A percentile compares a stretch with the other conserved stretches of the same genome.
Conservation (phyloP, 2,888 invertebrate genomes). For the Stenoptilia bipunctidactyla region DNA sequence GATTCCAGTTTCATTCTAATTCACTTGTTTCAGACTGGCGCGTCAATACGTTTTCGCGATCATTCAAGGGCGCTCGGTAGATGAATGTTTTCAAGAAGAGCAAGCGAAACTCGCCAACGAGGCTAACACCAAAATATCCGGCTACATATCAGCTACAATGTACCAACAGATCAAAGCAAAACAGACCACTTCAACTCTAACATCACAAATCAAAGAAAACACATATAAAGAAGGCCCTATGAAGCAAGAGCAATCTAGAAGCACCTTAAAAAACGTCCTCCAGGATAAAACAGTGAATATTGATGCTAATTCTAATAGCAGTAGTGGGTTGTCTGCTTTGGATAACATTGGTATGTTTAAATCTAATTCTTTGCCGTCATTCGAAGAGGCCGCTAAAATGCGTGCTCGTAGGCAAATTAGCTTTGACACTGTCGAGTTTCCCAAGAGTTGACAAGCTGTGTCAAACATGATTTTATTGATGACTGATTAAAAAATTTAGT, state of each 20-base stretch:
- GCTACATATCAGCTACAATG: conserved; percentile 60
- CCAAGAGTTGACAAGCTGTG: conserved; percentile 44
- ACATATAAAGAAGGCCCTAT: conserved; percentile 26
- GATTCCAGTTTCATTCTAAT: too few species aligned
- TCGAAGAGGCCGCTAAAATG: conserved; percentile 57
- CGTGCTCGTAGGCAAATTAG: conserved; percentile 72
- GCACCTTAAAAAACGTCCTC: conserved; percentile 47
- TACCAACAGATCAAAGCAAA: conserved; percentile 43
- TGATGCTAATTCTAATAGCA: conserved; percentile 46
- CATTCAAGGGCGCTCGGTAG: conserved; percentile 74
- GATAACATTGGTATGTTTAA: conserved; percentile 44
- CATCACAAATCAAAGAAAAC: conserved; percentile 58
- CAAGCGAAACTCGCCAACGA: conserved; percentile 40
- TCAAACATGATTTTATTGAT: conserved; percentile 4
- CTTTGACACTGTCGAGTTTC: conserved; percentile 68
- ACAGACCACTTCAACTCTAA: conserved; percentile 19
- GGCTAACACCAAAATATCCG: conserved; percentile 43
- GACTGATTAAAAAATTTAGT: background rate
- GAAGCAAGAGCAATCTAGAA: conserved; percentile 41
- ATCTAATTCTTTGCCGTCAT: conserved; percentile 57
- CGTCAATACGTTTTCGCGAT: conserved; percentile 75
- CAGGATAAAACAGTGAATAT: conserved; percentile 63
- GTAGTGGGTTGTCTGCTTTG: conserved; percentile 37
- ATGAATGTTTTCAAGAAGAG: conserved; percentile 72
- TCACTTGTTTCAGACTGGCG: conserved; percentile 71